Evolutionary conservation across 2,888 invertebrate genomes (phyloP).

Genomic region (Lithosia quadra): DNA sequence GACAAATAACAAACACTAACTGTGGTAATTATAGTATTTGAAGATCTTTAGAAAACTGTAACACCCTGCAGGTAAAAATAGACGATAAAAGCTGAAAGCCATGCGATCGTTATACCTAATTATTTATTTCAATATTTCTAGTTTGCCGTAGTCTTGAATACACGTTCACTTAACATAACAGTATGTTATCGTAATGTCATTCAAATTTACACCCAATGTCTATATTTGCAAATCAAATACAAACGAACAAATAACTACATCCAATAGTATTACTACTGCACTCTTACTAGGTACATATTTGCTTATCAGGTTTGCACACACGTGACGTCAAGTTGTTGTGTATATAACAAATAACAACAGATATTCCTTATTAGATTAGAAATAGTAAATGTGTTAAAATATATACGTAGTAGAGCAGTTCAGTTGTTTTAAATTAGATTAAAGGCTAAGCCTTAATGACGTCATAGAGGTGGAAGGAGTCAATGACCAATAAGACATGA

Average conservation of each 20-base stretch:
- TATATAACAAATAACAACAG: background rate
- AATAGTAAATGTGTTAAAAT: background rate
- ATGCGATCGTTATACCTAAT: too few species aligned
- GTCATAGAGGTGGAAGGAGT: conserved; percentile 44
- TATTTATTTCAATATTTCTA: background rate
- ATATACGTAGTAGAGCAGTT: conserved; percentile 22
- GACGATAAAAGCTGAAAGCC: too few species aligned
- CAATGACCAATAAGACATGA: conserved; percentile 24
- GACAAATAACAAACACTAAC: too few species aligned
- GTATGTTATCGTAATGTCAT: conserved; percentile 5
- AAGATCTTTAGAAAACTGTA: too few species aligned
- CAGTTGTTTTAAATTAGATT: conserved; percentile 52
- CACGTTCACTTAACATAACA: background rate
- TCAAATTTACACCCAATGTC: background rate
- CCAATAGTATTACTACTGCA: conserved; percentile 2
- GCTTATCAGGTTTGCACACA: conserved; percentile 8
- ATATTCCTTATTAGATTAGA: conserved; percentile 15
- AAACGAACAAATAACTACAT: background rate
- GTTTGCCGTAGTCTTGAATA: background rate
- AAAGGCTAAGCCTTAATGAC: conserved; percentile 47
- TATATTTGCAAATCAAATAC: conserved; percentile 7
- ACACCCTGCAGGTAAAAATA: too few species aligned
- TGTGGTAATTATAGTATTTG: too few species aligned
- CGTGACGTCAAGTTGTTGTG: conserved; percentile 1
- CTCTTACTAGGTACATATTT: conserved; percentile 2